phyloP scores from a whole-genome alignment of 2,888 invertebrate genomes.

The Pyrrhosoma nymphula region DNA sequence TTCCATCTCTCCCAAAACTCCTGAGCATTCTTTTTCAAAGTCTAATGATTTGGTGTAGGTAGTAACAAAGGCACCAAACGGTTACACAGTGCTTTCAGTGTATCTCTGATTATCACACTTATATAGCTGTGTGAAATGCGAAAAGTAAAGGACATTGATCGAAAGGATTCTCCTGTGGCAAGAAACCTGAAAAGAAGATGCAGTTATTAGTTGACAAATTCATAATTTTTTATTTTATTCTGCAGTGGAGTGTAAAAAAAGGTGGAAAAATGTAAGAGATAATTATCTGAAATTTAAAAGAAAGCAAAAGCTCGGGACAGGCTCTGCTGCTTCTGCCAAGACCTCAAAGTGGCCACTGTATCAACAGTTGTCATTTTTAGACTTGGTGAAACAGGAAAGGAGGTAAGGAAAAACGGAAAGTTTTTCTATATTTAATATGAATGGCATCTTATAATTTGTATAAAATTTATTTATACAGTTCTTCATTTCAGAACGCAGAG shows the following conservation, averaged over 20 bases:
- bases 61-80: not conserved
- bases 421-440: not conserved
- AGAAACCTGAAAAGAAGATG: not conserved
- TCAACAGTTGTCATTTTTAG: not conserved
- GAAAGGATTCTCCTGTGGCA: not conserved
- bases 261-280: not conserved
- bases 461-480: not conserved
- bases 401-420: not conserved
- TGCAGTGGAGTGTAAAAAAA: not conserved
- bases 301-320: not conserved
- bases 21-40: not conserved
- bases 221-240: not conserved
- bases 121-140: not conserved
- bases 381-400: not conserved
- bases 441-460: no score
- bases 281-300: not conserved
- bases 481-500: not conserved
- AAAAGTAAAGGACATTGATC: not conserved
- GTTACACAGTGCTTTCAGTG: not conserved
- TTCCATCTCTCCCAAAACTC: not conserved
- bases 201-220: not conserved
- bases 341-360: not conserved
- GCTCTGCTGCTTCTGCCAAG: slow-evolving; percentile 1
- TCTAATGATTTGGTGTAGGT: not conserved
- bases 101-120: not conserved